Evolutionary conservation across 2,113 vertebrate species (phyloP).

Genomic region (Chiloscyllium plagiosum): DNA sequence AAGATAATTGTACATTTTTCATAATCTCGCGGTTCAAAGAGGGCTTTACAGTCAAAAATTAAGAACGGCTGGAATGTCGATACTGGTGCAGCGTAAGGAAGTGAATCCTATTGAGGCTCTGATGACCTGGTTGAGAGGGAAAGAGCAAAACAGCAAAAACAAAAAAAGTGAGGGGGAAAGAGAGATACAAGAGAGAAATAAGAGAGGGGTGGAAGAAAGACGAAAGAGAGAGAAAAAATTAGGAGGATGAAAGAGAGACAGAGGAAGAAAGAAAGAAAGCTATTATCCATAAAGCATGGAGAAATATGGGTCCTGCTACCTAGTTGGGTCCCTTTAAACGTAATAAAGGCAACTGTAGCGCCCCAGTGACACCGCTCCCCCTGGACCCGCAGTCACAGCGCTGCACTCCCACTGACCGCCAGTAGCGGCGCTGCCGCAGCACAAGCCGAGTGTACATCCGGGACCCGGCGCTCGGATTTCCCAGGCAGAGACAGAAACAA

Average conservation of each 20-base stretch:
- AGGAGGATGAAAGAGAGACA: not conserved
- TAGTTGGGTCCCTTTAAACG: not conserved
- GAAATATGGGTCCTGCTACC: not conserved
- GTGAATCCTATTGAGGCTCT: not conserved
- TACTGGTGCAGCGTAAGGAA: not conserved
- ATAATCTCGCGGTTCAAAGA: not conserved
- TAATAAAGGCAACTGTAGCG: not conserved
- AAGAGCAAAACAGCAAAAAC: too few species aligned
- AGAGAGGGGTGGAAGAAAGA: not conserved
- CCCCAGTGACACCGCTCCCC: not conserved
- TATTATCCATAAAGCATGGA: not conserved
- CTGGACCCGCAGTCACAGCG: too few species aligned
- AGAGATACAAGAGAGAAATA: too few species aligned
- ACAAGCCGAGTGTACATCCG: not conserved
- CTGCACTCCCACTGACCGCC: not conserved
- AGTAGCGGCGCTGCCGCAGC: not conserved
- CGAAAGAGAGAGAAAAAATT: not conserved
- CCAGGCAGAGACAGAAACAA: constrained; percentile 35
- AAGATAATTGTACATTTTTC: not conserved
- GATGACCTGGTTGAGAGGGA: not conserved
- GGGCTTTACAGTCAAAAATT: too few species aligned
- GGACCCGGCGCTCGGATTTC: constrained; percentile 13
- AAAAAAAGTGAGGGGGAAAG: not conserved
- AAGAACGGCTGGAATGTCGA: not conserved
- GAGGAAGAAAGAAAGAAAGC: not conserved